Base-by-base conservation (phyloP, 2,113 vertebrate genomes). In the Columba livia region DNA sequence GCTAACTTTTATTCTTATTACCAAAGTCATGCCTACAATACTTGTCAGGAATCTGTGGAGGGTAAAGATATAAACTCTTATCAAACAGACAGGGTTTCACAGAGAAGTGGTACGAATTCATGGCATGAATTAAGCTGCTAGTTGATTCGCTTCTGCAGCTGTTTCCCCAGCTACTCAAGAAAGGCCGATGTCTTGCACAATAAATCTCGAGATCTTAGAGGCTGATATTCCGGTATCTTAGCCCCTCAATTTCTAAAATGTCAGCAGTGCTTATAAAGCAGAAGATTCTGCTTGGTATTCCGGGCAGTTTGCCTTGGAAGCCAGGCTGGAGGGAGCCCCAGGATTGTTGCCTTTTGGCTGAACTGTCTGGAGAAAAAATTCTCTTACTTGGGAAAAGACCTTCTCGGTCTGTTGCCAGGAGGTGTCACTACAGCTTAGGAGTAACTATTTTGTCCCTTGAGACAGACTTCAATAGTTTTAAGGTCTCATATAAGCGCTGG, bases 371-470 rank as follows among this genome's bases (percentile, higher is more conserved):
- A 62, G 50, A 44, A 53, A 51, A 67, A 48, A 36, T 81, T 47
- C 32, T 51, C 34, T 53, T 62, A 13, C 8, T 28, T 61, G 53
- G 77, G 48, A 74, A 78, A 67, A 57, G 53, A 64, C 31, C 32
- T 75, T 74, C 94, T 91, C 71, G 15, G 17, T 79, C n/a, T 96
- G 50, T 94, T 85, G 86, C 98, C 98, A 98, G 98, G 96, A 98
- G 97, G 94, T 98, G 98, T 98, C 98, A 97, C 94, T 97, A 54
- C 91, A 97, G 94, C 83, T 98, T 97, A 97, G 85, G 90, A 81
- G 92, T 90, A 97, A 57, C 82, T 57, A 0, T 94, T 69, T 31
- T 29, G 4, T 95, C 93, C 90, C 69, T 32, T 62, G 90, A 85
- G 74, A 72, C 11, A 60, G 13, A 10, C 57, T 66, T 61, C 5